These are phyloP conservation scores for Sinocyclocheilus rhinocerous DNA, from an alignment of 2,113 vertebrate species.

Conservation along the genomic window DNA sequence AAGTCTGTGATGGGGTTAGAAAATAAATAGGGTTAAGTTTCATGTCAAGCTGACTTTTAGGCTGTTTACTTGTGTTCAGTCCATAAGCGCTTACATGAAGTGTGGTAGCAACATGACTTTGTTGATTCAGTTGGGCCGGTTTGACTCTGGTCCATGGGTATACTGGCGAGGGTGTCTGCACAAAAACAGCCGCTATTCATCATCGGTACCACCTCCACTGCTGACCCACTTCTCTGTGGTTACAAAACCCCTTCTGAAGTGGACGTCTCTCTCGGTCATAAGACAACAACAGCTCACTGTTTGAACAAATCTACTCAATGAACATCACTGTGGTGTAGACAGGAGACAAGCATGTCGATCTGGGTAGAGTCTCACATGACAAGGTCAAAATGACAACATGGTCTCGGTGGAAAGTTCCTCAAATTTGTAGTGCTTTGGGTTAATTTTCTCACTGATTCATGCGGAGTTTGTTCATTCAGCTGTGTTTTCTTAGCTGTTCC, in stretches of 20 bases:
- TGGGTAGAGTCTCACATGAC: not conserved
- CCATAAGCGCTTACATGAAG: not conserved
- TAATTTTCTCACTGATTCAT: not conserved
- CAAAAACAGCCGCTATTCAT: constrained; percentile 8
- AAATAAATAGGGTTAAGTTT: not conserved
- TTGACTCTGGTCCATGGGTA: not conserved
- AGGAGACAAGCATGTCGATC: not conserved
- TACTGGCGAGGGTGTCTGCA: constrained; percentile 3
- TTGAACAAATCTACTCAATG: not conserved
- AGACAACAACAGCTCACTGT: constrained; percentile 4
- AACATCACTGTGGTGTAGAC: constrained; percentile 7
- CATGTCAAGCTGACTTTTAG: not conserved
- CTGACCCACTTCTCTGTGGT: not conserved
- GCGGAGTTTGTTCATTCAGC: constrained; percentile 42
- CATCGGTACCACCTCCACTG: constrained; percentile 15
- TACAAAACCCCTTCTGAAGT: constrained; percentile 5
- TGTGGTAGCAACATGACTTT: not conserved
- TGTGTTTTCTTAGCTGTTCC: constrained; percentile 22
- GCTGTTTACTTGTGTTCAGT: not conserved
- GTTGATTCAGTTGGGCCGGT: constrained; percentile 35
- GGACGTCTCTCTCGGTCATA: not conserved
- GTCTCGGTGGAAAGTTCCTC: not conserved
- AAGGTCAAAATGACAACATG: not conserved
- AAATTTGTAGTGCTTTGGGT: not conserved
- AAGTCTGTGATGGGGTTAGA: not conserved